These are phyloP conservation scores for Drosophila pallidifrons DNA, from an alignment of 1,140 invertebrate genomes.

Conservation along the genomic window DNA sequence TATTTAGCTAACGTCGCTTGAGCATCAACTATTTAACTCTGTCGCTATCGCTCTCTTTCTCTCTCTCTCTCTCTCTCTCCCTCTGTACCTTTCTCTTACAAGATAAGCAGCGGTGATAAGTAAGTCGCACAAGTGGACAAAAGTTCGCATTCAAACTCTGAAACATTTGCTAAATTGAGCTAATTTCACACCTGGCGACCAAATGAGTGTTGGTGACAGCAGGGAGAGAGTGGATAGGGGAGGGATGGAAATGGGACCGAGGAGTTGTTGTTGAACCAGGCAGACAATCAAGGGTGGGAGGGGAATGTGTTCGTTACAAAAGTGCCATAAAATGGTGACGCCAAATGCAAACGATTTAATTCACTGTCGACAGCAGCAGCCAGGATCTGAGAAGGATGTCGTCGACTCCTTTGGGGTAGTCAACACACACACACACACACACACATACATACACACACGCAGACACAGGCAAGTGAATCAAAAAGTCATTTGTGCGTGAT, in stretches of 20 bases:
- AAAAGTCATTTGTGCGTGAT: constrained; percentile 73
- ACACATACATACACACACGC: constrained; percentile 4
- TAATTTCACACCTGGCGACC: constrained; percentile 71
- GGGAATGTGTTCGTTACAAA: constrained; percentile 54
- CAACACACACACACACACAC: constrained; percentile 15
- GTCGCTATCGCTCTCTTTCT: too few species aligned
- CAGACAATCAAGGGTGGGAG: constrained; percentile 18
- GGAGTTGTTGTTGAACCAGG: not conserved
- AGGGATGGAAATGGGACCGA: too few species aligned
- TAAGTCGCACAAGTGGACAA: not conserved
- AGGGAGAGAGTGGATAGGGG: not conserved
- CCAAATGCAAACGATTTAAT: constrained; percentile 70
- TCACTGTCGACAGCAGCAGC: constrained; percentile 34
- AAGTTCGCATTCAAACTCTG: not conserved
- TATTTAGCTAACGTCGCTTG: too few species aligned
- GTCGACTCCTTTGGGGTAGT: constrained; percentile 62
- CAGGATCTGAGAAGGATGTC: constrained; percentile 28
- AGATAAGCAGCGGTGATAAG: too few species aligned
- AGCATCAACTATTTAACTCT: too few species aligned
- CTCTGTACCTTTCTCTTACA: too few species aligned
- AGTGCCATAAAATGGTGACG: constrained; percentile 71
- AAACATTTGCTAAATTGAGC: constrained; percentile 50
- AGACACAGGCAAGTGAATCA: constrained; percentile 66
- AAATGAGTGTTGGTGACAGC: not conserved
- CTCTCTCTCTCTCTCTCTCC: too few species aligned